A percentile compares a stretch with the other conserved stretches of the same genome.
phyloP scores from a whole-genome alignment of 1,140 invertebrate genomes.

The Hetaerina americana region DNA sequence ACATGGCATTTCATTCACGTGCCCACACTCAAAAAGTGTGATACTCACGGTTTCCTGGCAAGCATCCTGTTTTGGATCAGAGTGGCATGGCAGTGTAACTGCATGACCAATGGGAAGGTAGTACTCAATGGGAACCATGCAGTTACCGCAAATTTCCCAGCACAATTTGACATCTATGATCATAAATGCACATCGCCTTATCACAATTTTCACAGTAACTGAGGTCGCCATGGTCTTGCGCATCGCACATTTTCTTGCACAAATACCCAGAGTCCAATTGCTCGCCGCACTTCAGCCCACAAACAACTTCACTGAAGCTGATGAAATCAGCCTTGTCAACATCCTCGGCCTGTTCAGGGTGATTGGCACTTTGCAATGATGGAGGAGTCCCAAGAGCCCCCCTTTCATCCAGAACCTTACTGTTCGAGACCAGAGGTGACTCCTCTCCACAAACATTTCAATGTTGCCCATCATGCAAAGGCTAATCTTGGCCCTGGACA shows the following conservation, averaged over 20 bases:
- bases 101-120: conserved; percentile 32
- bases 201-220: conserved; percentile 29
- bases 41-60: conserved; percentile 26
- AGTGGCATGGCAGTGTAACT: conserved; percentile 25
- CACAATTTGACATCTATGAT: conserved; percentile 11
- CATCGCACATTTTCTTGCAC: conserved; percentile 39
- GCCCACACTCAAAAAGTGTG: conserved; percentile 30
- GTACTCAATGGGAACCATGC: background rate
- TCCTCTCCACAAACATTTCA: conserved; percentile 21
- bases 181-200: conserved; percentile 19
- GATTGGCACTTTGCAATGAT: conserved; percentile 31
- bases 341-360: conserved; percentile 24
- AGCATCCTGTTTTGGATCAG: conserved; percentile 22
- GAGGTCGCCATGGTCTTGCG: conserved; percentile 28
- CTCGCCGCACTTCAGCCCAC: conserved; percentile 19
- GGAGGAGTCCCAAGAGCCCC: conserved; percentile 6
- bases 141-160: conserved; percentile 13
- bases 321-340: conserved; percentile 17
- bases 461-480: conserved; percentile 42
- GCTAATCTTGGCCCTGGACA: conserved; percentile 41
- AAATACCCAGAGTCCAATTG: conserved; percentile 35
- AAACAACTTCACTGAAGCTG: conserved; percentile 23
- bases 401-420: conserved; percentile 1
- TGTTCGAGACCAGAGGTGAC: conserved; percentile 12
- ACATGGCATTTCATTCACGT: conserved; percentile 19